Percentiles rank a stretch among this genome's conserved stretches.
Conservation (phyloP, 1,140 invertebrate species). For the Anastatus disparis region DNA sequence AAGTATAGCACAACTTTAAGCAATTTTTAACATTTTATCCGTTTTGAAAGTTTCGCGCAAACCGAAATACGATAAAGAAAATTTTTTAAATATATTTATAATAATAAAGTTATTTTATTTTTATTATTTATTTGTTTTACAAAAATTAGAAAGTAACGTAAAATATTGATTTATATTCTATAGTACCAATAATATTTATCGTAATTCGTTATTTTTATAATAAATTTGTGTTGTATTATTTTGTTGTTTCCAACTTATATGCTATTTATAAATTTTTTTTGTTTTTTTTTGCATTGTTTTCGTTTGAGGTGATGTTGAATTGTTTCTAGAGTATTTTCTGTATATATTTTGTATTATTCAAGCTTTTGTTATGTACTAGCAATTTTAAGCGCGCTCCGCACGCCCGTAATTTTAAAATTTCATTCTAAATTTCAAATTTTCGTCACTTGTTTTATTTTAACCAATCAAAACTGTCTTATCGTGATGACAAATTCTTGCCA, state of each 20-base stretch:
- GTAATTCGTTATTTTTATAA: constrained; percentile 23
- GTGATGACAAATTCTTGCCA: too few relatives aligned
- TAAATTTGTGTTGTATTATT: not conserved
- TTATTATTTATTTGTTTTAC: too few relatives aligned
- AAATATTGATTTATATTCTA: not conserved
- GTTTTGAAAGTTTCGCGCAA: too few relatives aligned
- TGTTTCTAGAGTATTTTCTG: not conserved
- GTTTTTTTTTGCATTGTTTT: not conserved
- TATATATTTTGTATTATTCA: not conserved
- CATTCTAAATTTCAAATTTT: too few relatives aligned
- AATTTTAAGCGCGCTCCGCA: too few relatives aligned
- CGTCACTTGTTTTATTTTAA: not conserved
- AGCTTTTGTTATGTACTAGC: not conserved
- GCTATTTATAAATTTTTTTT: not conserved
- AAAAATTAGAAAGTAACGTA: too few relatives aligned
- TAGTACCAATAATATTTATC: constrained; percentile 1
- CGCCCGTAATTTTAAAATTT: too few relatives aligned
- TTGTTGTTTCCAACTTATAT: constrained; percentile 1
- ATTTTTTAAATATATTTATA: too few relatives aligned
- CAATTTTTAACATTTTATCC: not conserved
- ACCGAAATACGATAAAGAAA: constrained; percentile 28
- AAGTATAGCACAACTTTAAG: too few relatives aligned
- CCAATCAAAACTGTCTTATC: not conserved
- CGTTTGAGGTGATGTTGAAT: not conserved
- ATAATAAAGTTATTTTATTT: too few relatives aligned